Base-by-base conservation (phyloP, 2,888 invertebrate species). In the Bellardia bayeri region DNA sequence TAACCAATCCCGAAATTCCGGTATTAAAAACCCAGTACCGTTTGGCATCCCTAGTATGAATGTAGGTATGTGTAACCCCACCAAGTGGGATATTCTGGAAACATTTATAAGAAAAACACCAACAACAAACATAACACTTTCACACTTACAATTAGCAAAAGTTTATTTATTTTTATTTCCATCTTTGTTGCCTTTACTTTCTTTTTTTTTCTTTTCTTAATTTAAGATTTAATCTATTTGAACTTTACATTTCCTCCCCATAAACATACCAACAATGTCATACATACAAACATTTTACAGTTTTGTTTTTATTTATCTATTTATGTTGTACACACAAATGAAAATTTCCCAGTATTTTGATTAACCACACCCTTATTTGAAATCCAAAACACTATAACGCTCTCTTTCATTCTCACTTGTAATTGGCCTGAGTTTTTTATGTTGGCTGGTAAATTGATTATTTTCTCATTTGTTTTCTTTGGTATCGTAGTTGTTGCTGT, bases 301-400 rank as follows among this genome's bases (percentile, higher is more conserved):
- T 8, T 71, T 23, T 14, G 40, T 8, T 45, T 40, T 14, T 49
- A n/a, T 4, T 61, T 56, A 45, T 3, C 42, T n/a, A 58, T 40
- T 3, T 2, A 23, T 23, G 9, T 23, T 2, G 76, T 6, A 69
- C 3, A 30, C 37, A 49, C 2, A 71, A 23, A 0, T 16, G 8
- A 40, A 76, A 83, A 91, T 90, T 91, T 92, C 91, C 91, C 92
- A 88, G 69, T 92, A 92, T 91, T 91, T 90, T 13, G 86, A 87
- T 90, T 90, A 91, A 91, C 83, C 87, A 87, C 86, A 79, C 86
- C 79, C 78, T 63, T 45, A 61, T 40, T 49, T 7, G 23, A 51
- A 58, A 9, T 0, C 2, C 14, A 0, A 3, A 9, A 3, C 6
- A 14, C 2, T 75, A 45, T 66, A 58, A 9, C 71, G n/a, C 16